Evolutionary conservation across 2,113 vertebrate species (phyloP), one percentile per base, ranked within the genome.

Genomic region (Ailurus styani): DNA sequence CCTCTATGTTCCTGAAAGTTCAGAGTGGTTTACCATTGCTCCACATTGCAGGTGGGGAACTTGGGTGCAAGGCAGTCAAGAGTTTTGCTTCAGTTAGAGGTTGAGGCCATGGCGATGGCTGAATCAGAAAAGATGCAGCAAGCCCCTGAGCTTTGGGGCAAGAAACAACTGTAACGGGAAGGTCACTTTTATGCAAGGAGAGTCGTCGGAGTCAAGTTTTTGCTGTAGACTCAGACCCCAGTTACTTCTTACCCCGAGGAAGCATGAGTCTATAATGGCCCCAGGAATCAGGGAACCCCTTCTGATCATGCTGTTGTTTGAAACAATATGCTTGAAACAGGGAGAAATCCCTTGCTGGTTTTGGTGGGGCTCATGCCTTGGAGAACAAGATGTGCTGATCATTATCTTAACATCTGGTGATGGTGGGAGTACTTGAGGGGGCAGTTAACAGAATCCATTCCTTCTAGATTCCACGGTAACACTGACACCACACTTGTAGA

Each of bases 361-460:
- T 81, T 54, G 50, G 31, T 83, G 91, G 72, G 68, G 25, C 54
- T 96, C 23, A 8, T 13, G 60, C 42, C 29, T 90, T 68, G 37
- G 89, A 91, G 90, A 86, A 73, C 37, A 75, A 54, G 77, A 89
- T 88, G 86, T 62, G 70, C 62, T 81, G 68, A 75, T 90, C 20
- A 18, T 60, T 91, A 68, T 94, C 91, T 89, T 64, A 77, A 90
- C 81, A 92, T 83, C 60, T 93, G 64, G 52, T 86, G 54, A 50
- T 70, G n/a, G 42, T 68, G 77, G 93, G 77, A 85, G 29, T 85
- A 64, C 66, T 93, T 29, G 68, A 77, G 83, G 62, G 40, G 86
- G 70, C 21, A 55, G 60, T 72, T 66, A 50, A 77, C 66, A 70
- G 91, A 87, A 13, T 84, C 73, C 57, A 5, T 79, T 64, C 73